These are phyloP conservation scores for Lissocephala sabroskyi DNA, from an alignment of 2,888 invertebrate species.

Conservation along the genomic window DNA sequence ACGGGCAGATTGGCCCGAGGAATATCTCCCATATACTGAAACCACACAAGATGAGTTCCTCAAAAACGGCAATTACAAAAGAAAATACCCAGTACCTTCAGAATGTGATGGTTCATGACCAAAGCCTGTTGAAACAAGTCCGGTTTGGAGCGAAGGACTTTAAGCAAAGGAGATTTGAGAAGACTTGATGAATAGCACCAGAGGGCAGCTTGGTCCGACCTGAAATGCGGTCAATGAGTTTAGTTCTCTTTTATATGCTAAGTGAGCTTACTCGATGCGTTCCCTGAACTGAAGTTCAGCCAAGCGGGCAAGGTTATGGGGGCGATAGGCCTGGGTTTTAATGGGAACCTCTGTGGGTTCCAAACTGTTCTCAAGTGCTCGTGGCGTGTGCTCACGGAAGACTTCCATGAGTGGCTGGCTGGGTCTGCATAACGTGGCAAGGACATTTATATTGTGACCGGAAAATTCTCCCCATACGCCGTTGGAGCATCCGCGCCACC, in stretches of 20 bases:
- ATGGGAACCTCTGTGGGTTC: no score
- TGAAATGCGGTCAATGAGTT: slow-evolving; percentile 49
- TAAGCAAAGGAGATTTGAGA: slow-evolving; percentile 85
- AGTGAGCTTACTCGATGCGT: slow-evolving; percentile 44
- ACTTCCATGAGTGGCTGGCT: slow-evolving; percentile 78
- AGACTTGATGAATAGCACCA: slow-evolving; percentile 89
- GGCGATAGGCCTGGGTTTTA: slow-evolving; percentile 80
- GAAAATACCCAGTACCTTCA: no score
- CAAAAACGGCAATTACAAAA: not conserved
- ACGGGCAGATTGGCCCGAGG: slow-evolving; percentile 85
- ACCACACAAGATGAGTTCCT: no score
- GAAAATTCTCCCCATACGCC: slow-evolving; percentile 87
- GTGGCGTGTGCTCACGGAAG: no score
- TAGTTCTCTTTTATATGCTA: no score
- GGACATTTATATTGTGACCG: slow-evolving; percentile 87
- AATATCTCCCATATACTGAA: slow-evolving; percentile 89
- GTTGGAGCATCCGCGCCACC: slow-evolving; percentile 82
- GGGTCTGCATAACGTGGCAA: slow-evolving; percentile 87
- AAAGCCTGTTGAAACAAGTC: slow-evolving; percentile 82
- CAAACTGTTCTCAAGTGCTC: slow-evolving; percentile 68
- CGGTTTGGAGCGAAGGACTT: slow-evolving; percentile 82
- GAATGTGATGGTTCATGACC: slow-evolving; percentile 81
- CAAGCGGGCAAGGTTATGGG: slow-evolving; percentile 88
- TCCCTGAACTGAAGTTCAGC: slow-evolving; percentile 85
- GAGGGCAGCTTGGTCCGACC: slow-evolving; percentile 74